These are phyloP conservation scores for Trissoscelio sp. DNA, from an alignment of 2,888 invertebrate genomes.

Conservation along the genomic window DNA sequence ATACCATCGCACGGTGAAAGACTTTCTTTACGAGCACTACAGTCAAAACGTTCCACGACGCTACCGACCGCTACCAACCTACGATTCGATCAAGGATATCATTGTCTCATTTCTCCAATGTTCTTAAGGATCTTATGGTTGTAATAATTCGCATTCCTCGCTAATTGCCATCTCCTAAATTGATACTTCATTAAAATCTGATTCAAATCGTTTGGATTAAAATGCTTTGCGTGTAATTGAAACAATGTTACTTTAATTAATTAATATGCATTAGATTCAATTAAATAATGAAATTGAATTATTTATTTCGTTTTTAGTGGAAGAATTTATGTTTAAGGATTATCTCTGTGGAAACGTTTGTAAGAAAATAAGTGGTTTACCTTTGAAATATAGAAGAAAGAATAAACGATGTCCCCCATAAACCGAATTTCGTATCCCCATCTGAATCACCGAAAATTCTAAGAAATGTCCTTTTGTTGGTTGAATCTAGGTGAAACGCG, in stretches of 20 bases:
- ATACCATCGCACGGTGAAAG: conserved; percentile 79
- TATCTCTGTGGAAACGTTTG: no score
- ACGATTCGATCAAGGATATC: conserved; percentile 68
- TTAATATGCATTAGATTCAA: no score
- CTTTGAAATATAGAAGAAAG: background rate
- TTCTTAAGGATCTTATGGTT: conserved; percentile 54
- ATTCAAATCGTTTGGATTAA: conserved; percentile 1
- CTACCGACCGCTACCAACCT: conserved; percentile 68
- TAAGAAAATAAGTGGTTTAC: conserved; percentile 12
- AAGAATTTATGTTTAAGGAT: no score
- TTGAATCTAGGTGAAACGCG: conserved; percentile 52
- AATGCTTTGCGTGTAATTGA: background rate
- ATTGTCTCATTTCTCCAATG: conserved; percentile 62
- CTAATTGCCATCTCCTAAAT: conserved; percentile 51
- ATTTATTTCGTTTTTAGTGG: no score
- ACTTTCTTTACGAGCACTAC: conserved; percentile 81
- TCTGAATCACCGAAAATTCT: conserved; percentile 55
- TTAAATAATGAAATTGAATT: no score
- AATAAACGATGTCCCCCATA: conserved; percentile 23
- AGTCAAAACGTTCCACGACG: conserved; percentile 70
- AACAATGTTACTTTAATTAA: background rate
- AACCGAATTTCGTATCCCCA: conserved; percentile 27
- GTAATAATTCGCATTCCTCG: conserved; percentile 52
- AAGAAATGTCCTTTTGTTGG: conserved; percentile 51
- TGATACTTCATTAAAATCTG: conserved; percentile 37